Evolutionary conservation across 2,797 vertebrate genomes (phyloP), one percentile per base, ranked within the genome.

Genomic region (Lepus townsendii): DNA sequence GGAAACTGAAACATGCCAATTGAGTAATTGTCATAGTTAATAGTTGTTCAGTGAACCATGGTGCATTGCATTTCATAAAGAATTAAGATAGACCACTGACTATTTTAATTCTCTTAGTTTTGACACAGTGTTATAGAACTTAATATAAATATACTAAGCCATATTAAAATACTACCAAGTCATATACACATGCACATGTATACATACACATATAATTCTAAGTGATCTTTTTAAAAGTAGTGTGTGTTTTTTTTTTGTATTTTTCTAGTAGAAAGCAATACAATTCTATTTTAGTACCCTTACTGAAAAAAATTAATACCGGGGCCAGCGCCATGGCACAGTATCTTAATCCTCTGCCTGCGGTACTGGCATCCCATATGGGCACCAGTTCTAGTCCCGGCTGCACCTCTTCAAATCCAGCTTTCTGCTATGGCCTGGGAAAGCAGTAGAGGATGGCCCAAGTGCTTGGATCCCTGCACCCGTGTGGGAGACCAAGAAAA

Each of bases 21-120:
- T 94, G 95, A 97, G 85, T 3, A 47, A 96, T 22, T 94, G 47
- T 92, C 63, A 95, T 96, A 97, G 97, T 97, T 97, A 95, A 95
- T 93, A 91, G 73, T 87, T 88, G 57, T 94, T 96, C 85, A 90
- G 54, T 85, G 91, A 95, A 93, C 77, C 66, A 91, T 38, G 50
- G 4, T 47, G 2, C 24, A 62, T 68, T 88, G 65, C 65, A 80
- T 80, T 95, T 96, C 80, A 91, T 80, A 78, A 95, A 93, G 69
- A 95, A 97, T 91, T 85, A 95, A 95, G 69, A 75, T 35, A 76
- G 69, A 93, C 52, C 57, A 79, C 73, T 97, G 86, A 80, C 47
- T 87, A 47, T 50, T 57, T 94, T 85, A 93, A 94, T 95, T 90
- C 62, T 84, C 47, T 82, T 80, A 85, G 82, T 69, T 76, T 24